Evolutionary conservation across 2,888 invertebrate genomes (phyloP).

Genomic region (Leucoptera coffeella): DNA sequence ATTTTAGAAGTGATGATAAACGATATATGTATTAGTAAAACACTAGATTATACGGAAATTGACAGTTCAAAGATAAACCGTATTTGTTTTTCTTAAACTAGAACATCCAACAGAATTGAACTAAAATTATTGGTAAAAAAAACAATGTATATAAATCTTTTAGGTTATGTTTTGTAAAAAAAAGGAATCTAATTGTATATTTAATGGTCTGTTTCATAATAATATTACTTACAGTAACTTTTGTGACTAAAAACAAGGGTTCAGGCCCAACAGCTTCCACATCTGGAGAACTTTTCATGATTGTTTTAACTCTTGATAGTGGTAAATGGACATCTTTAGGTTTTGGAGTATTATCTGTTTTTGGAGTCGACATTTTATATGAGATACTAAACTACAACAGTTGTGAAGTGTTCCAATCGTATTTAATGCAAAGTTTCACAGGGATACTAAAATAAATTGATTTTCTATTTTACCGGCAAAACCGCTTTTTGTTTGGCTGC

Average conservation of each 20-base stretch:
- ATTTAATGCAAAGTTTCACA: slow-evolving; percentile 1
- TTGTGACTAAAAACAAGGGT: slow-evolving; percentile 67
- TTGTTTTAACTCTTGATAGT: slow-evolving; percentile 68
- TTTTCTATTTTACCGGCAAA: no score
- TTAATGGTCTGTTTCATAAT: no score
- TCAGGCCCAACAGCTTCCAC: slow-evolving; percentile 74
- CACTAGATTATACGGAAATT: no score
- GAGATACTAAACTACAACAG: neutral
- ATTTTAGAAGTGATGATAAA: slow-evolving; percentile 3
- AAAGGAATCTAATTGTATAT: slow-evolving; percentile 1
- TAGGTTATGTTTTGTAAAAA: slow-evolving; percentile 5
- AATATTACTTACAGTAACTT: slow-evolving; percentile 68
- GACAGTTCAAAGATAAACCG: no score
- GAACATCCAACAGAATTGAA: no score
- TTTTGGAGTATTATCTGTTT: slow-evolving; percentile 29
- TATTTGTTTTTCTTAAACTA: no score
- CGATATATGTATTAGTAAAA: no score
- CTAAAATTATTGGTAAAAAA: neutral
- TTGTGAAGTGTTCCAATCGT: neutral
- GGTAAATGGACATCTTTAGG: slow-evolving; percentile 55
- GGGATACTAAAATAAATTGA: no score
- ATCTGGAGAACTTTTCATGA: slow-evolving; percentile 86
- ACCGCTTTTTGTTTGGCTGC: no score
- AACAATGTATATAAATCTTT: neutral
- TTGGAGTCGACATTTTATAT: slow-evolving; percentile 3